Conservation (phyloP, 2,888 invertebrate species). For the Drosophila nigritarsus region DNA sequence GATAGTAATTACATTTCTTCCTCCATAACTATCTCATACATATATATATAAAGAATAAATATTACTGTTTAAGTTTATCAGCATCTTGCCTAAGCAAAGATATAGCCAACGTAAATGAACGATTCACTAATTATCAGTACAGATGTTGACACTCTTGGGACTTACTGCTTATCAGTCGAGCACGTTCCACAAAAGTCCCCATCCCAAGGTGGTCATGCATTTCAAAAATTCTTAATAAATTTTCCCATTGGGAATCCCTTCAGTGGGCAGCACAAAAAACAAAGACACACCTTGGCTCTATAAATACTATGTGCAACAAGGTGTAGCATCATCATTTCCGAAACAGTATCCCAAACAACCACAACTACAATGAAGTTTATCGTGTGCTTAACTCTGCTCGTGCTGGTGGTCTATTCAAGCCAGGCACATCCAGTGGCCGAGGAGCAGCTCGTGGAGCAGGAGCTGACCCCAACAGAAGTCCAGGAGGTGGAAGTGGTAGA, state of each 20-base stretch:
- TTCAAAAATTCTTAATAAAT: not conserved
- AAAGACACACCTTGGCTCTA: slow-evolving; percentile 4
- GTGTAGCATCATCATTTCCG: not conserved
- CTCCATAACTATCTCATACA: not conserved
- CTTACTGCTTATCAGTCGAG: not conserved
- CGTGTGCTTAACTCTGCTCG: slow-evolving; percentile 18
- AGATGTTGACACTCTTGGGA: not conserved
- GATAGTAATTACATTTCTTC: not conserved
- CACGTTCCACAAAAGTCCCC: slow-evolving; percentile 27
- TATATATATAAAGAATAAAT: not conserved
- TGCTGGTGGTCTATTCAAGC: slow-evolving; percentile 27
- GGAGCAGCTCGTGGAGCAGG: not conserved
- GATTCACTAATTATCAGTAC: not conserved
- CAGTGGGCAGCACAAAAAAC: not conserved
- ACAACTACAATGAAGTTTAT: slow-evolving; percentile 41
- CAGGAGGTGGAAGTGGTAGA: not conserved
- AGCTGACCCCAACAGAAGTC: too few species aligned
- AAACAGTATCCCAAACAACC: not conserved
- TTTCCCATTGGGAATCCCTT: slow-evolving; percentile 32
- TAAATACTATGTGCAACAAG: slow-evolving; percentile 16
- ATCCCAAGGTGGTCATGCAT: not conserved
- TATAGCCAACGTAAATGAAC: not conserved
- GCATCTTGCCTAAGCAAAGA: not conserved
- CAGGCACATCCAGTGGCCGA: slow-evolving; percentile 31
- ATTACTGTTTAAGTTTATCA: not conserved